A percentile compares a stretch with the other conserved stretches of the same genome.
Evolutionary conservation across 2,113 vertebrate genomes (phyloP).

Genomic region (Dunckerocampus dactyliophorus): DNA sequence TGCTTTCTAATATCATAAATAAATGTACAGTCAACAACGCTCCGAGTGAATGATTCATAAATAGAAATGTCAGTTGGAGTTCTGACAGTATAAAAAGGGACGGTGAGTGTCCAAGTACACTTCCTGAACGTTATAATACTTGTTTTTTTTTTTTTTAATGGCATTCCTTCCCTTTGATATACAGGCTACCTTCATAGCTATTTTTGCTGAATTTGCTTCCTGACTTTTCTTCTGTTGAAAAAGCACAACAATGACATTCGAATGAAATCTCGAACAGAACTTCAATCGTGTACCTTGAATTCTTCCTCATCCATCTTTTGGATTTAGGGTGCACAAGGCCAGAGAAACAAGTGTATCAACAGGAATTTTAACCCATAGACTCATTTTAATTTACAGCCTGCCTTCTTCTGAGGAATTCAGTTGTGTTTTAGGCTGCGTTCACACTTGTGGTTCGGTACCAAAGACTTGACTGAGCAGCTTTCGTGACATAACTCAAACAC

Average conservation of each 20-base stretch:
- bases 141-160: conserved; percentile 15
- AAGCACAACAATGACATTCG: no score
- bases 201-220: conserved; percentile 30
- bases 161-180: conserved; percentile 48
- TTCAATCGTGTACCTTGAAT: no score
- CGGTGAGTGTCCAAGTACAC: conserved; percentile 31
- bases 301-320: no score
- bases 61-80: conserved; percentile 38
- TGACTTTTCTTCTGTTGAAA: neutral
- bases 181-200: conserved; percentile 20
- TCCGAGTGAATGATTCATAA: conserved; percentile 42
- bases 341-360: no score
- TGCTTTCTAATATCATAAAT: conserved; percentile 62
- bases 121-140: conserved; percentile 44
- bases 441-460: no score
- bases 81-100: conserved; percentile 22
- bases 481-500: no score
- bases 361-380: conserved; percentile 16
- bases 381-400: neutral
- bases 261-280: no score
- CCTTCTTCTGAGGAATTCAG: neutral
- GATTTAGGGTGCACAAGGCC: no score
- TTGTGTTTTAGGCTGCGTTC: no score
- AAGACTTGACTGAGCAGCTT: no score
- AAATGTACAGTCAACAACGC: conserved; percentile 54